These are phyloP conservation scores for Platysternon megacephalum DNA, from an alignment of 2,113 vertebrate genomes.

Conservation along the genomic window DNA sequence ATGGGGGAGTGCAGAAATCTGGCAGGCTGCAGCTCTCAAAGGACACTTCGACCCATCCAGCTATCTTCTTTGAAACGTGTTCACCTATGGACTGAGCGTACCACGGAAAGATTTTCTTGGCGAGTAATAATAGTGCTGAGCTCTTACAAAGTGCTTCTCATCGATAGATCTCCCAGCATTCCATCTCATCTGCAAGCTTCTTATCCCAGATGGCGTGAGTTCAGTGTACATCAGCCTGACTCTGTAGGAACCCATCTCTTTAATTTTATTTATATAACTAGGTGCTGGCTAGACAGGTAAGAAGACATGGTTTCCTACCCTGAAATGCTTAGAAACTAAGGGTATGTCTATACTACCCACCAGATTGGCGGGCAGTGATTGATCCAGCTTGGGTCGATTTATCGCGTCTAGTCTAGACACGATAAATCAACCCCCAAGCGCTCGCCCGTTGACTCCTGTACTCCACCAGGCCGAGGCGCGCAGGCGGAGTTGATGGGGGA, in stretches of 20 bases:
- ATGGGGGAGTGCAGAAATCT: not conserved
- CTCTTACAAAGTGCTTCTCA: not conserved
- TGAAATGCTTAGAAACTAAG: not conserved
- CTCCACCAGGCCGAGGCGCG: no score
- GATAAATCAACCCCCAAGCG: no score
- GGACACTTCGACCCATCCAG: not conserved
- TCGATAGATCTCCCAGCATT: not conserved
- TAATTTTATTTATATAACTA: not conserved
- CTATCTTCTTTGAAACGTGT: not conserved
- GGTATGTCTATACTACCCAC: no score
- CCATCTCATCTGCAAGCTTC: not conserved
- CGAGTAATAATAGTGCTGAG: not conserved
- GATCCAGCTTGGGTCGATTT: no score
- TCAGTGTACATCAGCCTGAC: not conserved
- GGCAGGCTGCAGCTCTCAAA: not conserved
- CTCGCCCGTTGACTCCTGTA: no score
- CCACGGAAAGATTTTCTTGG: not conserved
- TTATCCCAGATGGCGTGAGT: not conserved
- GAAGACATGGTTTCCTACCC: not conserved
- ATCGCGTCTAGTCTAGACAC: no score
- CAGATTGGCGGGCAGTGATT: no score
- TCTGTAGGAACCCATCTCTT: not conserved
- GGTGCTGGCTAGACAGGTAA: fast-evolving
- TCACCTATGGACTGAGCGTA: not conserved
- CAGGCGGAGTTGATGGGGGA: no score